Evolutionary conservation across 2,113 vertebrate genomes (phyloP), one percentile per base, ranked within the genome.

Genomic region (Anolis sagrei): DNA sequence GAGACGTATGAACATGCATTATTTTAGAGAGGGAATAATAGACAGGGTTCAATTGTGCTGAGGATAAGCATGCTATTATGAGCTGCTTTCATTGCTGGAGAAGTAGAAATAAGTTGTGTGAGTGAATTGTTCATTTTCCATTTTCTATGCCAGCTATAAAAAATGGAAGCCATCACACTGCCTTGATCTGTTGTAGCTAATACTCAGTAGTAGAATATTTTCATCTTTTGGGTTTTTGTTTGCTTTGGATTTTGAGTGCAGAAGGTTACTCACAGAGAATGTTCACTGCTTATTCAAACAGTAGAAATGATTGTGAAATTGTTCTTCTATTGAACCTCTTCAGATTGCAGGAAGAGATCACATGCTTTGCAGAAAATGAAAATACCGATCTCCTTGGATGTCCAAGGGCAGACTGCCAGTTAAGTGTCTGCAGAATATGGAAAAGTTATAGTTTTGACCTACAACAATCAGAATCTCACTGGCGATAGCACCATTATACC

Each of bases 201-300:
- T 29, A 79, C 68, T 88, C 86, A 90, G 32, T 79, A 88, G 32
- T 21, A 19, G 90, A 78, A 68, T 91, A 89, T 93, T 91, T 92
- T 58, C 61, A 66, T 81, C 87, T 89, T 84, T 74, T 86, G 82
- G 88, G 90, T 86, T 64, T 54, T 68, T 0, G 82, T 89, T 88
- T 92, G 54, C 79, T 85, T 85, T 84, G 32, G 81, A 83, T 90
- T 82, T 89, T 10, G 0, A 76, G 62, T 10, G 29, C 10, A 18
- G n/a, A 68, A 79, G 25, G 84, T 44, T 81, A 84, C 79, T 77
- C 88, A 72, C 83, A 77, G 68, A 77, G 89, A 89, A 77, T 3
- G 32, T 39, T 39, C 10, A 0, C 21, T 64, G 23, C 27, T n/a
- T 77, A 49, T 27, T 29, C 1, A 32, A 69, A 69, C 29, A 69